Conservation (phyloP, 2,797 vertebrate genomes). For the Potorous gilbertii region DNA sequence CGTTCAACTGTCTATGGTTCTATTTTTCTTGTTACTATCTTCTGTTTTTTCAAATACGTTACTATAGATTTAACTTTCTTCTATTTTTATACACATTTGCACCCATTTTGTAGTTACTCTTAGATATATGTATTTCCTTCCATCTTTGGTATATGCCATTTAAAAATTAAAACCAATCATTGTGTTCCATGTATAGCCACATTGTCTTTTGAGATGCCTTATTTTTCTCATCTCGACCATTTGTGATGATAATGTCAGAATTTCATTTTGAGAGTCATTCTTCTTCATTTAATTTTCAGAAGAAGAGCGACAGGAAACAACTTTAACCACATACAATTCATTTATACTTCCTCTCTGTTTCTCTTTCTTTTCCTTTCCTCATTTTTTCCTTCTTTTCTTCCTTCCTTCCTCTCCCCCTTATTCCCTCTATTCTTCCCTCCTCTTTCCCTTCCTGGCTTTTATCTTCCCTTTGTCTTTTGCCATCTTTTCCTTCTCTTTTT, state of each 20-base stretch:
- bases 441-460: neutral
- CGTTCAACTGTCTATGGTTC: neutral
- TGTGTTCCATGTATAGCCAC: neutral
- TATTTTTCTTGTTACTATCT: neutral
- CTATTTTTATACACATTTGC: neutral
- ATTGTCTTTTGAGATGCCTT: neutral
- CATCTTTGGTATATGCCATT: neutral
- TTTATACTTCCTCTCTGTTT: neutral
- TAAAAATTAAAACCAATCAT: neutral
- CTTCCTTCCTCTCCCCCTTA: neutral
- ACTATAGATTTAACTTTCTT: neutral
- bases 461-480: neutral
- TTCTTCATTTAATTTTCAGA: too few relatives aligned
- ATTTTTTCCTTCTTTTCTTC: neutral
- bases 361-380: neutral
- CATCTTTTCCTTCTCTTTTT: neutral
- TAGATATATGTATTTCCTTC: neutral
- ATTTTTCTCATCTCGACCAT: neutral
- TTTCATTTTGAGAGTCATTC: too few relatives aligned
- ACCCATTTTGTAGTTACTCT: neutral
- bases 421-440: neutral
- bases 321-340: too few relatives aligned
- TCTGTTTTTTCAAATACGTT: neutral
- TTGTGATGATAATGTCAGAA: neutral
- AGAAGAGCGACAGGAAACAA: too few relatives aligned